Evolutionary conservation across 2,888 invertebrate species (phyloP), one percentile per base, ranked within the genome.

Genomic region (Meta bourneti): DNA sequence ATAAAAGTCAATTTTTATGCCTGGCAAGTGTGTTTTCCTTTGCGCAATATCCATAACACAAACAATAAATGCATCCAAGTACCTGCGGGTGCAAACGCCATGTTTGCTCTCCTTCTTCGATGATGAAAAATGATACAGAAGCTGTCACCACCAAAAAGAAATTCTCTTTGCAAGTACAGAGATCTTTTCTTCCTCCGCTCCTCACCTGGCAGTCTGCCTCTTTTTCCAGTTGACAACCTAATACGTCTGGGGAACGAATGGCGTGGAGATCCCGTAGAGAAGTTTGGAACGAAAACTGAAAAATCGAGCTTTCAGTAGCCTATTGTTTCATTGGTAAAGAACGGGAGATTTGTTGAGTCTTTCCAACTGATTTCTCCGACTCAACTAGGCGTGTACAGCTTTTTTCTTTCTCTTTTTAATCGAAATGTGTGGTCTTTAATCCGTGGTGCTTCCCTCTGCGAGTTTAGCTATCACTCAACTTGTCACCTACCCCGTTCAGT

Each of bases 141-240:
- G 79, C 34, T 79, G 79, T 79, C 61, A 79, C 54, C 54, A 61
- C 54, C 79, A 77, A 77, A 77, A 48, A 77, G 77, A 49, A 34
- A 34, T 79, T 79, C 34, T 79, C 34, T 78, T 52, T n/a, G 48
- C 16, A 2, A 34, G 75, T 34, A 52, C 78, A 78, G 51, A 78
- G 52, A 52, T 49, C 8, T n/a, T 19, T 78, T 52, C 19, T 82
- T 72, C 71, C 19, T 19, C n/a, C 72, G 51, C 19, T 48, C 72
- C 20, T 34, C n/a, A 84, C 74, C 84, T 84, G 84, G 84, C 84
- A 84, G 16, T 84, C 75, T 74, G 61, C 84, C 84, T 54, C 74
- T 49, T 20, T 71, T 70, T 71, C 49, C 71, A 82, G 82, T 82
- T 82, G 82, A 82, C 82, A 82, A 82, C 20, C 72, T 72, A 72